Percentiles rank a stretch among this genome's conserved stretches.
phyloP scores from a whole-genome alignment of 2,888 invertebrate species.

The Empis stercorea region DNA sequence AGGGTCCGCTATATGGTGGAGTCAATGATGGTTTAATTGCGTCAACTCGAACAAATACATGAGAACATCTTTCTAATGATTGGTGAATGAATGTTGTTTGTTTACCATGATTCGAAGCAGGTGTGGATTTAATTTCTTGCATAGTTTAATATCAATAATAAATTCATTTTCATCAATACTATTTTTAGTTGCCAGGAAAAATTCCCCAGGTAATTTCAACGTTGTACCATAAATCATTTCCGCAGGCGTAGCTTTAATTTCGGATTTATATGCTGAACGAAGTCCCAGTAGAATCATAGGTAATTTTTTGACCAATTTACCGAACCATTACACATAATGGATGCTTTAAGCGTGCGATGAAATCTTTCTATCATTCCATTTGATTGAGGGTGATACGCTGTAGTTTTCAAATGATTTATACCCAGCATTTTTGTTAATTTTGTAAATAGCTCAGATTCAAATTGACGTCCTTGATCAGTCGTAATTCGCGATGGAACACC shows the following conservation, averaged over 20 bases:
- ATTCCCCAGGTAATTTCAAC: conserved; percentile 16
- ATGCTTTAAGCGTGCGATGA: conserved; percentile 29
- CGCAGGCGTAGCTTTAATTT: no score
- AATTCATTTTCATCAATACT: background rate
- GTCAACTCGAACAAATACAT: no score
- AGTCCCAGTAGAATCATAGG: conserved; percentile 25
- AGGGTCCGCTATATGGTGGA: no score
- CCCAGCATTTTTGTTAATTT: conserved; percentile 17
- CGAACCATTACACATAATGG: conserved; percentile 12
- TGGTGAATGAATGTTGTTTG: no score
- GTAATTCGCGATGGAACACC: conserved; percentile 28
- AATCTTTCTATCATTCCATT: conserved; percentile 32
- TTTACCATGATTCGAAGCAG: no score
- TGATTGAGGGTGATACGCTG: conserved; percentile 26
- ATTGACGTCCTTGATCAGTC: conserved; percentile 28
- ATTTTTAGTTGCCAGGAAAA: background rate
- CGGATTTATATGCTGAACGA: conserved; percentile 19
- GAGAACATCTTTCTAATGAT: no score
- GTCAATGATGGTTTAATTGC: no score
- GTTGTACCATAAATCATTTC: conserved; percentile 20
- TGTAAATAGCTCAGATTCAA: conserved; percentile 22
- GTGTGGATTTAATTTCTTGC: no score
- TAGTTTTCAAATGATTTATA: conserved; percentile 18
- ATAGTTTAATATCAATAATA: no score
- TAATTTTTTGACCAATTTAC: conserved; percentile 20